Conservation (phyloP, 2,888 invertebrate genomes). For the Sympetrum striolatum region DNA sequence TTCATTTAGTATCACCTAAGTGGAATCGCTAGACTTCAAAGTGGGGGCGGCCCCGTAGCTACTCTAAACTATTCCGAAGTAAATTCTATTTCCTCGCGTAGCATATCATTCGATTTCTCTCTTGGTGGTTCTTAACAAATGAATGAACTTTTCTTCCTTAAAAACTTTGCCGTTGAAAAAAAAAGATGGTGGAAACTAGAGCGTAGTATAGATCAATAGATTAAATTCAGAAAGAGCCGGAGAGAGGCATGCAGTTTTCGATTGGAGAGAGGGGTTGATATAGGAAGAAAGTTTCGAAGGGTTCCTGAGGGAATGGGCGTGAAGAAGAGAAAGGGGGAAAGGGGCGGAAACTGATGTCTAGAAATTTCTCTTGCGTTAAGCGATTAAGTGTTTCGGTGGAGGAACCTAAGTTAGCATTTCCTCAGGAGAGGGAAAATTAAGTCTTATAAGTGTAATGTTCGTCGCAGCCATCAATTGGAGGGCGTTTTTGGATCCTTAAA, state of each 20-base stretch:
- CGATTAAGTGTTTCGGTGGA: not conserved
- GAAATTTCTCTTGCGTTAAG: not conserved
- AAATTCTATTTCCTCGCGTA: not conserved
- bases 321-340: not conserved
- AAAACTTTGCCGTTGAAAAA: not conserved
- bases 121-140: not conserved
- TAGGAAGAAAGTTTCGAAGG: not conserved
- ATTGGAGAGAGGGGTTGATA: not conserved
- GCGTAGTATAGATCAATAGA: not conserved
- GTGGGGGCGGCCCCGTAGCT: no score
- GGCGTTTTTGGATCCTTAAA: not conserved
- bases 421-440: not conserved
- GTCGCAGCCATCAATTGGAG: not conserved
- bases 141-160: not conserved
- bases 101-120: not conserved
- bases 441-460: not conserved
- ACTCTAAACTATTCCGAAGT: no score
- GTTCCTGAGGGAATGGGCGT: not conserved
- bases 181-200: not conserved
- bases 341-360: not conserved
- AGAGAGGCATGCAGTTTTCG: not conserved
- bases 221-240: not conserved
- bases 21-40: no score
- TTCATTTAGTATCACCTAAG: no score
- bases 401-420: not conserved